A percentile compares a stretch with the other conserved stretches of the same genome.
These are phyloP conservation scores for Caranx melampygus DNA, from an alignment of 2,113 vertebrate genomes.

Conservation along the genomic window DNA sequence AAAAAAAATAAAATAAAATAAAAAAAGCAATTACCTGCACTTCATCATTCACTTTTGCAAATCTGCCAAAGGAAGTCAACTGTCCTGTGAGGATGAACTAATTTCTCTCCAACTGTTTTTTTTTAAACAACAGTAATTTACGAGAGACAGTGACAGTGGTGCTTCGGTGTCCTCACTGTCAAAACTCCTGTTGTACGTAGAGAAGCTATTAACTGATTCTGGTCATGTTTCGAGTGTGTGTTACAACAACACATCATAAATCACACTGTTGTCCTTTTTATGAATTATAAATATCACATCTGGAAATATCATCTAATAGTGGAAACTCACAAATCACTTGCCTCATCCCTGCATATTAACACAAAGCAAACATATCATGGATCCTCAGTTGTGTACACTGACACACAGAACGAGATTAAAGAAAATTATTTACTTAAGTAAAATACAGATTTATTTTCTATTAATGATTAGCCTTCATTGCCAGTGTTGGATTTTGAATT, in stretches of 20 bases:
- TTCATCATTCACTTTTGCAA: background rate
- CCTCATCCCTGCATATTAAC: too few species aligned
- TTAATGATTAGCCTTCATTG: too few species aligned
- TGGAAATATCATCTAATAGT: background rate
- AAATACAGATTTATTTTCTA: too few species aligned
- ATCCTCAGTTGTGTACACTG: too few species aligned
- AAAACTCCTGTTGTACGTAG: background rate
- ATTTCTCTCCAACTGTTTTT: background rate
- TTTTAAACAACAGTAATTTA: background rate
- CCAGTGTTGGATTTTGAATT: too few species aligned
- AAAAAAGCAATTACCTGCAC: conserved; percentile 5
- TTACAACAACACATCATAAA: background rate
- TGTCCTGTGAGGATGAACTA: background rate
- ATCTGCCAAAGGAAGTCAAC: background rate
- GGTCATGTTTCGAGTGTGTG: background rate
- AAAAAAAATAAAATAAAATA: background rate
- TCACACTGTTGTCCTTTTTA: background rate
- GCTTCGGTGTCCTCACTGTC: background rate
- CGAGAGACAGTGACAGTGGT: background rate
- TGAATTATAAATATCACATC: background rate
- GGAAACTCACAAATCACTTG: too few species aligned
- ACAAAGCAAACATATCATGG: too few species aligned
- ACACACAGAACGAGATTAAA: too few species aligned
- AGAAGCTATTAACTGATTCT: background rate
- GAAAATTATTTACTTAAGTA: too few species aligned